Base-by-base conservation (phyloP, 2,113 vertebrate genomes). In the Salvelinus namaycush region DNA sequence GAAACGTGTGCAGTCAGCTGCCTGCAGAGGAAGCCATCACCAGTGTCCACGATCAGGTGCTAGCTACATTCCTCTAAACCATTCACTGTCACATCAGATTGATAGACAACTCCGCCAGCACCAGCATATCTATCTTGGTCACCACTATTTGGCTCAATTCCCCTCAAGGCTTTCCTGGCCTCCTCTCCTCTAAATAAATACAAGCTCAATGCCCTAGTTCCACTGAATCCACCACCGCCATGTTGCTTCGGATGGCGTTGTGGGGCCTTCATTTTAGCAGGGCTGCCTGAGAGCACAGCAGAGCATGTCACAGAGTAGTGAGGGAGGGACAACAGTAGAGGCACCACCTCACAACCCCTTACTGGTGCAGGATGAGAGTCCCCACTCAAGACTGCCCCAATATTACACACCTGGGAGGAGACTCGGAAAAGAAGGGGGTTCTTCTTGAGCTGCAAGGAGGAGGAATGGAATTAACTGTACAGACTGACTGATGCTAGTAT, bases 41-140 rank as follows among this genome's bases (percentile, higher is more conserved):
- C 74, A 54, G 69, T 64, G 65, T 51, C 65, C 24, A 24, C 66
- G 4, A 68, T 74, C 77, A 74, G 77, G 77, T 70, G n/a, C 59
- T 22, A 20, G 72, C 54, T 39, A 34, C 44, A 5, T 3, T 22
- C 29, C 57, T 64, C 68, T 16, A 57, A 66, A 24, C 68, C 68
- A 66, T 59, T 48, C 57, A 18, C 68, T 71, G 68, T 72, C 27
- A 64, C 49, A 70, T 76, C 75, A 76, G 34, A 64, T 44, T 64
- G 34, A 60, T 39, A 76, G 44, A 78, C 48, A 54, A 14, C 49
- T 48, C 8, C 70, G 48, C 70, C 24, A 65, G 70, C 49, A 65
- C 67, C 1, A 18, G 49, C 57, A 49, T 62, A 68, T 22, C 71
- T 66, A 26, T 67, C 27, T 49, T 51, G 72, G 62, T 66, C 16